phyloP scores from a whole-genome alignment of 2,113 vertebrate genomes.

The Pedetes capensis region DNA sequence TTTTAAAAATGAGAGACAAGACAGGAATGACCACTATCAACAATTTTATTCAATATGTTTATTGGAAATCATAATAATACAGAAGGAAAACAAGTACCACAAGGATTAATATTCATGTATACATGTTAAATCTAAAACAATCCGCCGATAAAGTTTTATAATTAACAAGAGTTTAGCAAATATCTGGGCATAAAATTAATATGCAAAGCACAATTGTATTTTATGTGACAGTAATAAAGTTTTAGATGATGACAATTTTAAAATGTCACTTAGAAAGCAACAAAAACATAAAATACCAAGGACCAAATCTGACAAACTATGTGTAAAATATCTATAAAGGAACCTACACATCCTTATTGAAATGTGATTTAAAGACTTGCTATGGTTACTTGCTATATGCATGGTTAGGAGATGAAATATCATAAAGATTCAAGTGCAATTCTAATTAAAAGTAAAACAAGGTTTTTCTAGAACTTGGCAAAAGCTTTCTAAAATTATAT shows the following conservation, averaged over 20 bases:
- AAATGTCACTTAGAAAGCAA: not conserved
- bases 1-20: not conserved
- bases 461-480: not conserved
- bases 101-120: not conserved
- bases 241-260: not conserved
- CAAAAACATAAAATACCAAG: not conserved
- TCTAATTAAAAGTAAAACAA: not conserved
- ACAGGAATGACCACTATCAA: no score
- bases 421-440: not conserved
- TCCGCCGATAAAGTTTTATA: not conserved
- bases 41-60: not conserved
- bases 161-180: not conserved
- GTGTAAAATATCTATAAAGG: not conserved
- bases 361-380: not conserved
- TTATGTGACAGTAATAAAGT: not conserved
- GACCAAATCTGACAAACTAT: not conserved
- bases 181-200: not conserved
- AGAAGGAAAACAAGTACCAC: not conserved
- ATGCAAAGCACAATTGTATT: not conserved
- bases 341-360: not conserved
- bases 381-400: not conserved
- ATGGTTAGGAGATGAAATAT: not conserved
- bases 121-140: not conserved
- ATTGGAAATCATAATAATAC: not conserved
- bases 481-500: not conserved